Evolutionary conservation across 2,113 vertebrate genomes (phyloP).

Genomic region (Solenodon paradoxus): DNA sequence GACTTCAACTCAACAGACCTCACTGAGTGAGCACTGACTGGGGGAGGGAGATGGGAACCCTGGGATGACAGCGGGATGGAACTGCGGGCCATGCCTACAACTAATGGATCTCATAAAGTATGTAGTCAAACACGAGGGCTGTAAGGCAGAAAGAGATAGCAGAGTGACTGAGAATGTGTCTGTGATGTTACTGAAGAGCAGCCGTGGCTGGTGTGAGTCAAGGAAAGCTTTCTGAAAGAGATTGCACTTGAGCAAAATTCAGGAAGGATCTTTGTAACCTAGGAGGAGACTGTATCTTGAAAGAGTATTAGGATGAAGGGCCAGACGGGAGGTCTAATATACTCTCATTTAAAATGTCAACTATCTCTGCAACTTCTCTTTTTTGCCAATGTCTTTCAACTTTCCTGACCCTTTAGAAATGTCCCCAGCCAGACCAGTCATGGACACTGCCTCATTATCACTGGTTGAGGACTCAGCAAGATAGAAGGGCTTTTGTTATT

Average conservation of each 20-base stretch:
- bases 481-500: conserved; percentile 69
- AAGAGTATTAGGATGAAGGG: background rate
- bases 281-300: background rate
- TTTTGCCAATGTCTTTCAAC: conserved; percentile 42
- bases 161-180: background rate
- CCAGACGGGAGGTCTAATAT: background rate
- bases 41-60: conserved; percentile 10
- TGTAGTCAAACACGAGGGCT: background rate
- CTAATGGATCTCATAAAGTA: background rate
- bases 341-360: conserved; percentile 25
- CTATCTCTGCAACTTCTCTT: conserved; percentile 45
- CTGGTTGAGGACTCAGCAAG: conserved; percentile 57
- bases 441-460: conserved; percentile 61
- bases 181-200: background rate
- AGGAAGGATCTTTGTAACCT: conserved; percentile 8
- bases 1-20: background rate
- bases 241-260: background rate
- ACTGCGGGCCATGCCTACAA: background rate
- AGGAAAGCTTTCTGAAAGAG: conserved; percentile 29
- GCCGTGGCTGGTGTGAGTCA: background rate
- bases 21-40: conserved; percentile 30
- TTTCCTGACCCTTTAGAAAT: conserved; percentile 53
- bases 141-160: background rate
- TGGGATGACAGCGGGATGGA: no score
- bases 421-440: conserved; percentile 53